Conservation (phyloP, 2,113 vertebrate genomes). For the Polypterus bichir region DNA sequence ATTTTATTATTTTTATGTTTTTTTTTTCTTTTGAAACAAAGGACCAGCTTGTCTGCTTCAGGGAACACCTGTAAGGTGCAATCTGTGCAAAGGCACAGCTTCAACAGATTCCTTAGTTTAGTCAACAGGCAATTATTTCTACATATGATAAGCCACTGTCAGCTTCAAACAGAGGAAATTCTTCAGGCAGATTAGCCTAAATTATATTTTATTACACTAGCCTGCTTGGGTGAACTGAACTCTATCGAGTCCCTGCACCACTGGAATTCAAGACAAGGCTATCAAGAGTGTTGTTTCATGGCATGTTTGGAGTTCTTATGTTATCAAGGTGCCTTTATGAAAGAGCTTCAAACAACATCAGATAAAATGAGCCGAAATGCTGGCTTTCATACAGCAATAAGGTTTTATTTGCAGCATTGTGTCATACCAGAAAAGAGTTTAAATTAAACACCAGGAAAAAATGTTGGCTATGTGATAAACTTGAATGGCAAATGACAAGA, state of each 20-base stretch:
- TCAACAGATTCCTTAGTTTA: conserved; percentile 56
- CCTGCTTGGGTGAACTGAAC: conserved; percentile 63
- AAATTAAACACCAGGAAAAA: conserved; percentile 98
- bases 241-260: conserved; percentile 71
- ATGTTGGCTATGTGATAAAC: conserved; percentile 82
- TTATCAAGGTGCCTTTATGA: conserved; percentile 75
- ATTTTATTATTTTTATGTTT: conserved; percentile 50
- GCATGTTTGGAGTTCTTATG: conserved; percentile 85
- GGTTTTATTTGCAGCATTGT: conserved; percentile 71
- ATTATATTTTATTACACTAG: conserved; percentile 94
- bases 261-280: conserved; percentile 77
- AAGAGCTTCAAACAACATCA: conserved; percentile 79
- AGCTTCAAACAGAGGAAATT: conserved; percentile 86
- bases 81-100: conserved; percentile 57
- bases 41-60: conserved; percentile 60
- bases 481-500: conserved; percentile 58
- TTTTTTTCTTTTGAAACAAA: conserved; percentile 60
- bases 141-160: conserved; percentile 72
- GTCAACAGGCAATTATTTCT: conserved; percentile 81
- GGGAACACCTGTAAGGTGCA: conserved; percentile 80
- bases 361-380: conserved; percentile 72
- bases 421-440: conserved; percentile 89
- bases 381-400: conserved; percentile 69
- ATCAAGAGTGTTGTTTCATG: conserved; percentile 80
- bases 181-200: conserved; percentile 92